Evolutionary conservation across 1,140 invertebrate species (phyloP), one percentile per base, ranked within the genome.

Genomic region (Plectus sambesii): DNA sequence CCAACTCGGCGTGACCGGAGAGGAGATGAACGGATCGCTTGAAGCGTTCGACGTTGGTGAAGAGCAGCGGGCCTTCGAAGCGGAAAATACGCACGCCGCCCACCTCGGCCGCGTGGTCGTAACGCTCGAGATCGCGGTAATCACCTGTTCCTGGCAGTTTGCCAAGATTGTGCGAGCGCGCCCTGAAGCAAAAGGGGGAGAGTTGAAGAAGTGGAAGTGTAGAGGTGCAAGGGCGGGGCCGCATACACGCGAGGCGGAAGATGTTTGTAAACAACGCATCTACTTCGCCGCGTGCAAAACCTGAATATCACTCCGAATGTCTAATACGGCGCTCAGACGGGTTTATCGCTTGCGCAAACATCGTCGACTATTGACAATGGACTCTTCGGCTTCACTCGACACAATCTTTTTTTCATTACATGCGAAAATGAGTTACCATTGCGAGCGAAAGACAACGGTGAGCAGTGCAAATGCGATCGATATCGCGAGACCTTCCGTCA

Each of bases 1-100:
- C n/a, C n/a, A n/a, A n/a, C n/a, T n/a, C n/a, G n/a, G n/a, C n/a
- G n/a, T n/a, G n/a, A n/a, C n/a, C n/a, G n/a, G n/a, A n/a, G n/a
- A n/a, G n/a, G n/a, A n/a, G n/a, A n/a, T 37, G 12, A 19, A 54
- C 51, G 24, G 25, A 17, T 43, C 47, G 51, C 30, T 58, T 53
- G 43, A 58, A 58, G 2, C 50, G 51, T 29, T 59, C 49, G n/a
- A 45, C 56, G 29, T 58, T 58, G 17, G 56, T 55, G 26, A 58
- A 58, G 5, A 58, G 33, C 2, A 58, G 29, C 15, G 49, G 30
- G 20, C 42, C 25, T 42, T 58, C 55, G 26, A 58, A 58, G 20
- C 42, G 57, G 19, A 47, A 59, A 4, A 59, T 37, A 49, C 56
- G 38, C 5, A n/a, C n/a, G n/a, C n/a, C 23, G 15, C 47, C 33